Evolutionary conservation across 2,888 invertebrate species (phyloP).

Genomic region (Nemurella pictetii): DNA sequence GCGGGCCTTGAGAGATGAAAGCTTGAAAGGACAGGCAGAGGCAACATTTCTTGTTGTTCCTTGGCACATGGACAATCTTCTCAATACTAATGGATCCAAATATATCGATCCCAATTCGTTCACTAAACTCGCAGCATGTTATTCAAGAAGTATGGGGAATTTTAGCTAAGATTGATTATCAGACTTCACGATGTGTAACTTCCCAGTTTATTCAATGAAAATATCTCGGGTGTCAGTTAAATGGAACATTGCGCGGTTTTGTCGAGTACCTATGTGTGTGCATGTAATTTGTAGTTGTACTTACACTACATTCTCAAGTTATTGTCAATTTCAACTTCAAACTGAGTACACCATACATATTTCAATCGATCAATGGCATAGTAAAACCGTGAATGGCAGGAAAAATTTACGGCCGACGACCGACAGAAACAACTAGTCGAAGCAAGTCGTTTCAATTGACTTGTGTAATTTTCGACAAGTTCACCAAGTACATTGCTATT

Average conservation of each 20-base stretch:
- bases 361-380: no score
- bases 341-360: not conserved
- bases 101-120: slow-evolving; percentile 29
- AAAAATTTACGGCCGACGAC: not conserved
- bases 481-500: no score
- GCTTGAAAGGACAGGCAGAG: slow-evolving; percentile 34
- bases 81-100: slow-evolving; percentile 34
- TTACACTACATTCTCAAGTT: not conserved
- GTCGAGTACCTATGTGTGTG: no score
- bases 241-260: no score
- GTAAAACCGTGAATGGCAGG: not conserved
- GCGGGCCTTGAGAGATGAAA: slow-evolving; percentile 39
- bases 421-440: not conserved
- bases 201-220: no score
- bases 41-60: slow-evolving; percentile 33
- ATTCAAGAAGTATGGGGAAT: no score
- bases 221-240: no score
- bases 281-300: no score
- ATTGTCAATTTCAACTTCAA: not conserved
- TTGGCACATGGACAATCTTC: slow-evolving; percentile 40
- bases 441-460: not conserved
- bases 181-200: no score
- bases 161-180: no score
- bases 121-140: no score
- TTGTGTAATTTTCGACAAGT: no score